These are phyloP conservation scores for Leucoraja ocellata DNA, from an alignment of 2,797 vertebrate genomes.

Conservation along the genomic window DNA sequence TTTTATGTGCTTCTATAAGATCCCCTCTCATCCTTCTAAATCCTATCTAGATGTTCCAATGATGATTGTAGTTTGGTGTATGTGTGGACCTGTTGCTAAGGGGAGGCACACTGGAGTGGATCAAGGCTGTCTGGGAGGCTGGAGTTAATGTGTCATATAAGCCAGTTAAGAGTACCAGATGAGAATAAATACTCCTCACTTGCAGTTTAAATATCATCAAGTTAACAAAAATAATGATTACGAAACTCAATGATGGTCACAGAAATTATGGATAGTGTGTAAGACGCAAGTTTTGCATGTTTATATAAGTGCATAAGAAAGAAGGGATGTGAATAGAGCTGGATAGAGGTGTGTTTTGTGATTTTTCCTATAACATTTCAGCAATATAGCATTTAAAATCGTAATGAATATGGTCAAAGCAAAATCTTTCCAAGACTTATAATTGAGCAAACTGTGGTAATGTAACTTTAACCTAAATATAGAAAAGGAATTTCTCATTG, in stretches of 20 bases:
- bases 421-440: background rate
- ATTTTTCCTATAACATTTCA: background rate
- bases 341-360: background rate
- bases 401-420: background rate
- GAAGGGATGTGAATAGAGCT: background rate
- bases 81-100: too few species aligned
- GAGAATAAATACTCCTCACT: background rate
- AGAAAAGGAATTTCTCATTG: background rate
- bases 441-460: background rate
- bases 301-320: background rate
- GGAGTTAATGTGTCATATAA: too few species aligned
- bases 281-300: background rate
- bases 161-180: background rate
- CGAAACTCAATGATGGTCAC: too few species aligned
- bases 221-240: background rate
- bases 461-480: background rate
- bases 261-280: background rate
- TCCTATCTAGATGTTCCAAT: too few species aligned
- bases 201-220: background rate
- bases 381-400: background rate
- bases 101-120: too few species aligned
- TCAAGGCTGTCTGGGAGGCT: too few species aligned
- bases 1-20: too few species aligned
- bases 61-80: too few species aligned
- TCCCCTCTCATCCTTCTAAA: too few species aligned